A percentile compares a stretch with the other conserved stretches of the same genome.
These are phyloP conservation scores for Odontothrips loti DNA, from an alignment of 2,888 invertebrate genomes.

Conservation along the genomic window DNA sequence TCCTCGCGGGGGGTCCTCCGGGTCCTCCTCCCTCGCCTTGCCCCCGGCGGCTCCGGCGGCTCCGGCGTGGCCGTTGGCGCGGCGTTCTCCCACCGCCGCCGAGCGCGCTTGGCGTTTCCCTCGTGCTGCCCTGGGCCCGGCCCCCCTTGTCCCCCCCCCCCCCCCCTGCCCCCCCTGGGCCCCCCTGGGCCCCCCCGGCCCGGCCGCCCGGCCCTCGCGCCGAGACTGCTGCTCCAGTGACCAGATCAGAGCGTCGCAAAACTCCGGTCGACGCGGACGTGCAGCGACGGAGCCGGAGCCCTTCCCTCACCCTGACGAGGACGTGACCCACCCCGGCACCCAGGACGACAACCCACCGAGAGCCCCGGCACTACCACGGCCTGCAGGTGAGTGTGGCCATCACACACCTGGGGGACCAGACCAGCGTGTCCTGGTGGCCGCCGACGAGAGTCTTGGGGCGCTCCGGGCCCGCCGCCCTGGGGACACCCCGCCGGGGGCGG, in stretches of 20 bases:
- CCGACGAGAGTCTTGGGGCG: no score
- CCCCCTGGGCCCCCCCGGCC: background rate
- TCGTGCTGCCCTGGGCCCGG: background rate
- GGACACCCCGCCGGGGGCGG: no score
- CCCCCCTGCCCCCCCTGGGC: background rate
- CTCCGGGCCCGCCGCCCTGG: no score
- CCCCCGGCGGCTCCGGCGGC: background rate
- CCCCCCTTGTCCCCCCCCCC: background rate
- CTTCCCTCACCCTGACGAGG: background rate
- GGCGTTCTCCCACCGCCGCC: background rate
- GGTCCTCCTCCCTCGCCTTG: background rate
- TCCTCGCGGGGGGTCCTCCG: background rate
- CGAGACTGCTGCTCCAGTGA: background rate
- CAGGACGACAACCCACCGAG: background rate
- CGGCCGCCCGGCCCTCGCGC: background rate
- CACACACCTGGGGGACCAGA: no score
- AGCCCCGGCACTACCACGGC: no score
- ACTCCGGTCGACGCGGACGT: background rate
- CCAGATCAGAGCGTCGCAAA: no score
- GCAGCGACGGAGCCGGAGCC: background rate
- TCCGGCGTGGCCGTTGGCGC: background rate
- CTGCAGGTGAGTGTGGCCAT: no score
- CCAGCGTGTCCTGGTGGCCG: no score
- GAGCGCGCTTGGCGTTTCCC: background rate
- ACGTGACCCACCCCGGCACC: background rate